phyloP scores from a whole-genome alignment of 2,888 invertebrate species.

The Lasioglossum oenotherae region DNA sequence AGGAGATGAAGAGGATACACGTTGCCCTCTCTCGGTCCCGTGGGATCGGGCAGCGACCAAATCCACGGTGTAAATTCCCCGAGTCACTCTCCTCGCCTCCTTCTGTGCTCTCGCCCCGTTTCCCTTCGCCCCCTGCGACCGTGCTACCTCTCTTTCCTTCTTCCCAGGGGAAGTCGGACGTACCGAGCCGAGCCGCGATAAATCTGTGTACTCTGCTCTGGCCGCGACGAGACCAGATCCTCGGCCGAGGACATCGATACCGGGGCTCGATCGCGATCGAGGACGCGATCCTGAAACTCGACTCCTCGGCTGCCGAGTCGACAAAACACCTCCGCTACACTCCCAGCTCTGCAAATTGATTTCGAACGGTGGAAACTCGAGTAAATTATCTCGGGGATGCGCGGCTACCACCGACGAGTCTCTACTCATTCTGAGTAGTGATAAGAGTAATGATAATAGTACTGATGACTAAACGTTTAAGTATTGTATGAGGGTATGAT shows the following conservation, averaged over 20 bases:
- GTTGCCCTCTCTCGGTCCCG: conserved; percentile 65
- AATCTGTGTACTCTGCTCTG: conserved; percentile 59
- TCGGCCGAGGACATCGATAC: conserved; percentile 66
- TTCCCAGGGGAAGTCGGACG: conserved; percentile 14
- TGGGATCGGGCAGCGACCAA: conserved; percentile 75
- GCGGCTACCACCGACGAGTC: too few relatives aligned
- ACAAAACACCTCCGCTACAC: background rate
- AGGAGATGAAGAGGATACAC: conserved; percentile 71
- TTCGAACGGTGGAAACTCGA: background rate
- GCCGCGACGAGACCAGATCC: conserved; percentile 26
- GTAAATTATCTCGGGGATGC: background rate
- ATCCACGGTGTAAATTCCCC: conserved; percentile 79
- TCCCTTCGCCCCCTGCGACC: background rate
- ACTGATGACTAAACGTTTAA: too few relatives aligned
- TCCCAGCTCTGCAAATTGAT: background rate
- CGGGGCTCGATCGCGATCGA: conserved; percentile 52
- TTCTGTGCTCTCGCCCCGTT: conserved; percentile 43
- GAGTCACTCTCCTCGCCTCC: conserved; percentile 71
- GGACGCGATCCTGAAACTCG: conserved; percentile 57
- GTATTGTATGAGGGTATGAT: too few relatives aligned
- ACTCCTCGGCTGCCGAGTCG: background rate
- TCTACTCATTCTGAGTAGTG: too few relatives aligned
- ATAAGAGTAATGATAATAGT: too few relatives aligned
- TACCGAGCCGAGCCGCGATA: conserved; percentile 61
- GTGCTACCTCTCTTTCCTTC: conserved; percentile 45